A percentile compares a stretch with the other conserved stretches of the same genome.
These are phyloP conservation scores for Lycaon pictus DNA, from an alignment of 2,113 vertebrate genomes.

Conservation along the genomic window DNA sequence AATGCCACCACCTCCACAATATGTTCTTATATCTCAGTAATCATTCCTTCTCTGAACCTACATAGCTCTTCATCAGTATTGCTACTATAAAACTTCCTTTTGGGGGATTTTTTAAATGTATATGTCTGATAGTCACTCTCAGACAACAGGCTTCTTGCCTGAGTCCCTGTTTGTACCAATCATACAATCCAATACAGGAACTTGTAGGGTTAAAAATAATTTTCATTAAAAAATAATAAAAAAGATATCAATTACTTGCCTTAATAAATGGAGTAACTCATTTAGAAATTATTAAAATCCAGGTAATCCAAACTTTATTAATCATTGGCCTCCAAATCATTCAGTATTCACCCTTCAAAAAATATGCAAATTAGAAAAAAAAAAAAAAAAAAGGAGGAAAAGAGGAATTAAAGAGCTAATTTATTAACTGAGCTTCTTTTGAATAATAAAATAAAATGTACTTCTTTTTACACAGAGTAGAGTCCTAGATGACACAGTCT, in stretches of 20 bases:
- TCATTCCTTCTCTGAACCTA: neutral
- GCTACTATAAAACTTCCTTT: neutral
- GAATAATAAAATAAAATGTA: neutral
- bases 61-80: neutral
- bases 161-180: neutral
- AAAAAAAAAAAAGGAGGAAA: neutral
- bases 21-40: neutral
- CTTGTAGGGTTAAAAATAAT: neutral
- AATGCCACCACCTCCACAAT: neutral
- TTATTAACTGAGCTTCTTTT: neutral
- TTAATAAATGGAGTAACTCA: neutral
- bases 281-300: neutral
- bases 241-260: neutral
- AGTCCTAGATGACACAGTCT: neutral
- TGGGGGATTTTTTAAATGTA: neutral
- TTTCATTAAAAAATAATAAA: neutral
- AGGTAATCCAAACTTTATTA: conserved; percentile 17
- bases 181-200: neutral
- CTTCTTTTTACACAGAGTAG: neutral
- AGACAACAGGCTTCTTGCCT: neutral
- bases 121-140: neutral
- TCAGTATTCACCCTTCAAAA: neutral
- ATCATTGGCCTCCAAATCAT: neutral
- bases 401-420: neutral
- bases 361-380: neutral